Percentiles rank a stretch among this genome's conserved stretches.
phyloP scores from a whole-genome alignment of 2,888 invertebrate species.

The Platycnemis pennipes region DNA sequence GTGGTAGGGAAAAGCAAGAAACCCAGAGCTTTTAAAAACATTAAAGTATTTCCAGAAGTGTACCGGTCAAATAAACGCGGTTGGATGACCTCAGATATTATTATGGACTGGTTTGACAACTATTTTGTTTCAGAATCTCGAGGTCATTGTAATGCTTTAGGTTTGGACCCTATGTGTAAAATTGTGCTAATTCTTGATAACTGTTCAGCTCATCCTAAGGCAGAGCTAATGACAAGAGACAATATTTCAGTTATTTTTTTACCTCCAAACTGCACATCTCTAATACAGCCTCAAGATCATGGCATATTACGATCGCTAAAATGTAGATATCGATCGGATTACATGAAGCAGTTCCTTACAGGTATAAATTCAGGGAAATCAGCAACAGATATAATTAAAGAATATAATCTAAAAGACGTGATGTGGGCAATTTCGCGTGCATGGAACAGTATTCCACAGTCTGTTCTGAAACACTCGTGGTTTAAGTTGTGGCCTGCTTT shows the following conservation, averaged over 20 bases:
- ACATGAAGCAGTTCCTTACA: background rate
- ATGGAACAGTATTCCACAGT: background rate
- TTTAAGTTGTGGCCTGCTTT: background rate
- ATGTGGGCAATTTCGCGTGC: background rate
- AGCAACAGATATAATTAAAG: background rate
- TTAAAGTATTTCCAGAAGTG: background rate
- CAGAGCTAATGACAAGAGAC: too few relatives aligned
- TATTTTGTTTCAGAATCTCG: too few relatives aligned
- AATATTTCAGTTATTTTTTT: too few relatives aligned
- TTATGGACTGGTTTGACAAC: too few relatives aligned
- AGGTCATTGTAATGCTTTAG: too few relatives aligned
- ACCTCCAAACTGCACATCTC: too few relatives aligned
- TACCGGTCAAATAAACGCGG: background rate
- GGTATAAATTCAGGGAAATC: background rate
- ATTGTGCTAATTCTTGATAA: too few relatives aligned
- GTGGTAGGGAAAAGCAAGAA: background rate
- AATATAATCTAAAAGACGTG: background rate
- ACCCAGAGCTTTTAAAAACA: background rate
- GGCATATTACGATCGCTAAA: background rate
- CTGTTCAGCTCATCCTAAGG: too few relatives aligned
- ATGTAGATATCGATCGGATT: background rate
- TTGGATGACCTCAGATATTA: background rate
- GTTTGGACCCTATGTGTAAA: too few relatives aligned
- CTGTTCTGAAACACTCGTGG: background rate
- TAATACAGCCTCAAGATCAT: background rate